phyloP scores from a whole-genome alignment of 2,797 vertebrate genomes.

The Salmo trutta region DNA sequence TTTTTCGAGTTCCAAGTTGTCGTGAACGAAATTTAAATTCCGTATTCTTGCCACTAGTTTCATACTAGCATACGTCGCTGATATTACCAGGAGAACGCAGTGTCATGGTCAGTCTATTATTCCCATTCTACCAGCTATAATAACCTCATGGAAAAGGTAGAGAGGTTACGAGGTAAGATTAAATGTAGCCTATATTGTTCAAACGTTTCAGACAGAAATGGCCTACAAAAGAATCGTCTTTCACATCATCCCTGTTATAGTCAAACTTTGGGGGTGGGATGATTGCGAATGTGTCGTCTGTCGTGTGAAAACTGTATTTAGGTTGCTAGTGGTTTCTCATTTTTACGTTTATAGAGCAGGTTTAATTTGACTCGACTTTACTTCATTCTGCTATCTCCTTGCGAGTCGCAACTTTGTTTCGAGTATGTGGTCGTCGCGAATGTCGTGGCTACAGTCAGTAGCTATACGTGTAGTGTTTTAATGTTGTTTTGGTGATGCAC shows the following conservation, averaged over 20 bases:
- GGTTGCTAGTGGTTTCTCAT: not conserved
- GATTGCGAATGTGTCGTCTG: not conserved
- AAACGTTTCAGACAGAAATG: not conserved
- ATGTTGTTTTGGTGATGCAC: conserved; percentile 8
- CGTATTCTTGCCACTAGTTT: conserved; percentile 7
- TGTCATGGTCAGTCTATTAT: not conserved
- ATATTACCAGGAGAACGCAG: not conserved
- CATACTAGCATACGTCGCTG: not conserved
- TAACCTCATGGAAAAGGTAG: not conserved
- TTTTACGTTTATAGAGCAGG: not conserved
- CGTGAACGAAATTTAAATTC: not conserved
- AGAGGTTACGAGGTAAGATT: not conserved
- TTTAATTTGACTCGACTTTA: not conserved
- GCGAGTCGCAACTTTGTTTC: conserved; percentile 7
- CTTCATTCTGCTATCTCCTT: not conserved
- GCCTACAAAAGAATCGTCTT: not conserved
- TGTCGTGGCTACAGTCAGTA: not conserved
- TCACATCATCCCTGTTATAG: not conserved
- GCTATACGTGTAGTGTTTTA: not conserved
- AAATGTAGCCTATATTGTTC: not conserved
- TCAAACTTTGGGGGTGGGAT: conserved; percentile 1
- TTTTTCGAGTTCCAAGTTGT: too few relatives aligned
- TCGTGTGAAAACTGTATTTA: not conserved
- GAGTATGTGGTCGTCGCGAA: not conserved
- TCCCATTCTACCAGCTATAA: not conserved